Evolutionary conservation across 1,140 invertebrate species (phyloP), one percentile per base, ranked within the genome.

Genomic region (Heliothis subflexa): DNA sequence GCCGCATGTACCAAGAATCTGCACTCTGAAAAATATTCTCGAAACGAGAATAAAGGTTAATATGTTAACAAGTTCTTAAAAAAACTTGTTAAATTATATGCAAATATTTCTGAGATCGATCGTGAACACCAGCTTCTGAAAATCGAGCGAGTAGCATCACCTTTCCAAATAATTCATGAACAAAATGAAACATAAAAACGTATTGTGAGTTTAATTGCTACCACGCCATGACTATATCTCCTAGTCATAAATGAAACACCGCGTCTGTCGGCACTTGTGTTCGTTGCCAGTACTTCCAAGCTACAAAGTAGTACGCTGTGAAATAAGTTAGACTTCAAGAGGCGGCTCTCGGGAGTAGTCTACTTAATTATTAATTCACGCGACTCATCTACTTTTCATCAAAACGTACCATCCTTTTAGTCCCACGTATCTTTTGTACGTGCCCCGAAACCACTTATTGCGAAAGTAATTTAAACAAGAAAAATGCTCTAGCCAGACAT

Each of bases 361-460:
- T 21, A 73, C 33, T 73, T 73, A 61, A 73, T 73, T 18, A 73
- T 73, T 59, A 73, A 73, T 73, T 73, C 71, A 73, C 40, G 33
- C 33, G 18, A 40, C 55, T 73, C 40, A 61, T 73, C 18, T 61
- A 47, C 25, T 73, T 73, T 73, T 73, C 71, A 73, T 61, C 71
- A 59, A 55, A 59, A 61, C 71, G 52, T 59, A 45, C 55, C 71
- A 59, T 59, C 40, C 40, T 59, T 47, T 25, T 18, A 59, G 55
- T 47, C 40, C 12, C 33, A n/a, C 54, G 71, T 61, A 59, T 14
- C 66, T 59, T 25, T 16, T 5, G 47, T 25, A 50, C 40, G 40
- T 49, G 40, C 64, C 47, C 47, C 18, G 64, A 66, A 47, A 52
- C 64, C 47, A 21, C 64, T 68, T 68, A 49, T 68, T 68, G 50